Percentiles rank a stretch among this genome's conserved stretches.
Evolutionary conservation across 2,888 invertebrate species (phyloP).

Genomic region (Fragum whitleyi): DNA sequence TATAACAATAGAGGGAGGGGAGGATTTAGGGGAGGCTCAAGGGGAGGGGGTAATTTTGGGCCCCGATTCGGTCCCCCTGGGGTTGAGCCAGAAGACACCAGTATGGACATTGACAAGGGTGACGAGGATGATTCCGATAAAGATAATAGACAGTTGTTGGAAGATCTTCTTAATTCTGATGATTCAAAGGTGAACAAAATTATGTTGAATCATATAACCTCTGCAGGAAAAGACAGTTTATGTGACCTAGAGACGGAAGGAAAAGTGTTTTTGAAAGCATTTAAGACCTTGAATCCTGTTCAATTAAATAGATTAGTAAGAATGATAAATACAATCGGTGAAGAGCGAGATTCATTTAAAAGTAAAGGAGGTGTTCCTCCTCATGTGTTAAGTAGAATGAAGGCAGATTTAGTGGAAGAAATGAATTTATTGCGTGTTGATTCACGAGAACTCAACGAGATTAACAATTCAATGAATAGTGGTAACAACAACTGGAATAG

Average conservation of each 20-base stretch:
- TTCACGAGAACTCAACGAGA: slow-evolving; percentile 11
- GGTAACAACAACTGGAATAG: neutral
- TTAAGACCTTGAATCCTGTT: slow-evolving; percentile 54
- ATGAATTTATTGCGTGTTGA: slow-evolving; percentile 36
- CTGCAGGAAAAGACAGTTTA: slow-evolving; percentile 46
- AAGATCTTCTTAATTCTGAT: slow-evolving; percentile 46
- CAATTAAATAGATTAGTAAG: slow-evolving; percentile 60
- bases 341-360: slow-evolving; percentile 52
- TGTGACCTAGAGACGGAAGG: slow-evolving; percentile 54
- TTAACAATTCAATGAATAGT: neutral
- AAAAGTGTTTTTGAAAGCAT: slow-evolving; percentile 49
- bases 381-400: slow-evolving; percentile 49
- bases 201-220: slow-evolving; percentile 55
- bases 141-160: slow-evolving; percentile 36
- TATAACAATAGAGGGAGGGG: neutral
- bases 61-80: slow-evolving; percentile 7
- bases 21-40: slow-evolving; percentile 14
- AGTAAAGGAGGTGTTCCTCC: slow-evolving; percentile 43
- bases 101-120: slow-evolving; percentile 26
- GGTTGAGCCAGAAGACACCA: neutral
- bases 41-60: slow-evolving; percentile 18
- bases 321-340: slow-evolving; percentile 54
- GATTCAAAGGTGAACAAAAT: slow-evolving; percentile 58
- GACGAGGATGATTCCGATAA: slow-evolving; percentile 18
- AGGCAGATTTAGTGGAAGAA: slow-evolving; percentile 49